Percentiles rank a stretch among this genome's conserved stretches.
These are phyloP conservation scores for Todiramphus chloris DNA, from an alignment of 2,113 vertebrate species.

Conservation along the genomic window DNA sequence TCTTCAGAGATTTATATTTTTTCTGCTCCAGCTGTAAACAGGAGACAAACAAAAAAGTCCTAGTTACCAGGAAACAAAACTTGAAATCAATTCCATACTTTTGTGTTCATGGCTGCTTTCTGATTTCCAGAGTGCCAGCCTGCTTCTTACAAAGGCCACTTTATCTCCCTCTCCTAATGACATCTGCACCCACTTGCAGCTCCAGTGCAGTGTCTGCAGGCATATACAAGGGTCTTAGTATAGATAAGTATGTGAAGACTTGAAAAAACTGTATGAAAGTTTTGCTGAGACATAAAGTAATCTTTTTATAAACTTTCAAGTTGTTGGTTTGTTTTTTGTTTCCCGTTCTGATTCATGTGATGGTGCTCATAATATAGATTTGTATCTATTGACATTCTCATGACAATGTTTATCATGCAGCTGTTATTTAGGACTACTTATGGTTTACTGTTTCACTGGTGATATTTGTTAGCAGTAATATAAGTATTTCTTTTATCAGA, in stretches of 20 bases:
- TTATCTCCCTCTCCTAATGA: background rate
- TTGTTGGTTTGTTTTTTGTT: background rate
- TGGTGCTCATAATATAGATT: background rate
- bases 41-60: background rate
- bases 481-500: background rate
- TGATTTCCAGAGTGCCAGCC: background rate
- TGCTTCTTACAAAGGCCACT: background rate
- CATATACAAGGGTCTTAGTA: background rate
- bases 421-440: background rate
- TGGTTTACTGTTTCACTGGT: background rate
- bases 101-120: rapidly evolving
- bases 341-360: background rate
- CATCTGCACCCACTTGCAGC: background rate
- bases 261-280: background rate
- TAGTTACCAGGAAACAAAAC: background rate
- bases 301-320: background rate
- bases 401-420: background rate
- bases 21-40: background rate
- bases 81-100: background rate
- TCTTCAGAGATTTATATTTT: background rate
- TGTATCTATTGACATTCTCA: background rate
- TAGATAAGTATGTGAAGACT: background rate
- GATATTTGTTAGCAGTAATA: background rate
- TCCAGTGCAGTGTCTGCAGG: background rate
- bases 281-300: background rate